Evolutionary conservation across 2,888 invertebrate species (phyloP).

Genomic region (Poecilus cupreus): DNA sequence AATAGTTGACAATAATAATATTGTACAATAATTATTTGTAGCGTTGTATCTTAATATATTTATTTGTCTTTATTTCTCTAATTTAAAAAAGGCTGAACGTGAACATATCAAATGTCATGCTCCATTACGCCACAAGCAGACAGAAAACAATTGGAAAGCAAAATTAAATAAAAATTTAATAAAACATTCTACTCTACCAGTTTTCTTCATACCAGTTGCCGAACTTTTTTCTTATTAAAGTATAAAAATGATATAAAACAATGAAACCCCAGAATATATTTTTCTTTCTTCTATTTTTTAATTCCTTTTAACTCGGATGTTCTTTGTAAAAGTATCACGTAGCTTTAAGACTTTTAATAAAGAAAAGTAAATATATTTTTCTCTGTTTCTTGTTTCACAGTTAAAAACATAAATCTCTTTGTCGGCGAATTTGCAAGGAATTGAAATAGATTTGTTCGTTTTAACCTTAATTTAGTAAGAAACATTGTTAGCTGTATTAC

Average conservation of each 20-base stretch:
- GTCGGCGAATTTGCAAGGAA: neutral
- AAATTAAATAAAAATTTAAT: neutral
- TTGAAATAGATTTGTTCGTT: neutral
- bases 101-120: neutral
- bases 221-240: neutral
- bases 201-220: neutral
- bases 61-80: neutral
- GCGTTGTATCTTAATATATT: no score
- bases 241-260: neutral
- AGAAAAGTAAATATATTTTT: neutral
- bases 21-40: no score
- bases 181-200: neutral
- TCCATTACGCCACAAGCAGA: neutral
- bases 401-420: neutral
- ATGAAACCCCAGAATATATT: neutral
- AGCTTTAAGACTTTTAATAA: constrained; percentile 2
- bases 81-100: neutral
- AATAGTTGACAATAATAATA: no score
- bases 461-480: neutral
- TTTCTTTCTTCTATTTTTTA: neutral
- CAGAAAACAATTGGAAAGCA: neutral
- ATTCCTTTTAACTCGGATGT: neutral
- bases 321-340: constrained; percentile 6
- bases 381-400: neutral
- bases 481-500: neutral